Conservation (phyloP, 2,888 invertebrate species). For the Hecatera dysodea region DNA sequence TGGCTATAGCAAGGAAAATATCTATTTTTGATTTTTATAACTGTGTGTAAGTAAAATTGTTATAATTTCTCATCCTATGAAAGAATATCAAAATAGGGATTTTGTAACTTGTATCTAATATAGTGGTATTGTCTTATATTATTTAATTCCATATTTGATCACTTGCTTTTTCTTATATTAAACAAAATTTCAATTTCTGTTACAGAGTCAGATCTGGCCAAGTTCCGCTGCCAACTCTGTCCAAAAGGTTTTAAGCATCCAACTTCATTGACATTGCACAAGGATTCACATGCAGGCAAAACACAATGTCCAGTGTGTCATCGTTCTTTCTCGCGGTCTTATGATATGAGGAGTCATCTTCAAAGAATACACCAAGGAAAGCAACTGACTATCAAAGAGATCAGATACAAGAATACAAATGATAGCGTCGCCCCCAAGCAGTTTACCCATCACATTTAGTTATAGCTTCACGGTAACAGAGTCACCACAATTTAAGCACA, state of each 20-base stretch:
- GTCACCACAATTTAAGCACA: conserved; percentile 72
- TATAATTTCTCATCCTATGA: background rate
- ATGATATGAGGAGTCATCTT: conserved; percentile 91
- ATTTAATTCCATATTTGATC: background rate
- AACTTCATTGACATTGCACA: conserved; percentile 91
- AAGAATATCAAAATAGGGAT: background rate
- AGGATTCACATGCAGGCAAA: conserved; percentile 92
- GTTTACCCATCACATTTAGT: conserved; percentile 86
- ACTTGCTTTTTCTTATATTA: background rate
- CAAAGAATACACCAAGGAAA: conserved; percentile 91
- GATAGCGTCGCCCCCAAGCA: conserved; percentile 84
- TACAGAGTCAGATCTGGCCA: conserved; percentile 90
- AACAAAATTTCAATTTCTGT: conserved; percentile 52
- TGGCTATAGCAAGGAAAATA: background rate
- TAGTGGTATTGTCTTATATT: background rate
- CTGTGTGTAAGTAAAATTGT: no score
- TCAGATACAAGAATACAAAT: conserved; percentile 86
- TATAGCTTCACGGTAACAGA: conserved; percentile 66
- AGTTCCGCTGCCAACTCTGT: conserved; percentile 92
- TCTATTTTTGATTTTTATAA: background rate
- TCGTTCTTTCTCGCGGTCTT: conserved; percentile 91
- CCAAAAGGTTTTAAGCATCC: conserved; percentile 92
- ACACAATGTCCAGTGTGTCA: conserved; percentile 92
- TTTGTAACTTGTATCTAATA: background rate
- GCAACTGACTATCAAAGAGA: conserved; percentile 88